phyloP scores from a whole-genome alignment of 2,888 invertebrate species.

The Xestia rhomboidea region DNA sequence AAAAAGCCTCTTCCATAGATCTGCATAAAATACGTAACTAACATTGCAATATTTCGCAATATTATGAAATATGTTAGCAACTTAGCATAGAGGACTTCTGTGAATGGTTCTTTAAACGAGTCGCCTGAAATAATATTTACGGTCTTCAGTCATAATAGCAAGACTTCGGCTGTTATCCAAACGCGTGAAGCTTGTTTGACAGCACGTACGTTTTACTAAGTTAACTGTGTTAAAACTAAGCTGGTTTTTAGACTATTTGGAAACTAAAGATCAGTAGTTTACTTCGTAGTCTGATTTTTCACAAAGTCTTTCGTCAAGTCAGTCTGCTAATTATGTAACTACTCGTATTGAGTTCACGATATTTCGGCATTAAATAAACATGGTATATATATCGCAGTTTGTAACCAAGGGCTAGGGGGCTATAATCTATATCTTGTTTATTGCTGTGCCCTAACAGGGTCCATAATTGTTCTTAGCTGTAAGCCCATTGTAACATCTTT shows the following conservation, averaged over 20 bases:
- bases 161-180: constrained; percentile 1
- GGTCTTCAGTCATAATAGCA: constrained; percentile 2
- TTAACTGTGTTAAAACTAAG: neutral
- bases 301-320: neutral
- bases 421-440: no score
- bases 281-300: neutral
- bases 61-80: neutral
- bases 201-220: constrained; percentile 3
- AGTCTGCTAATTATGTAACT: neutral
- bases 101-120: constrained; percentile 10
- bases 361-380: no score
- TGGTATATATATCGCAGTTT: no score
- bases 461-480: no score
- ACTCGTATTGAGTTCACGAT: no score
- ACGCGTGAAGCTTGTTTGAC: constrained; percentile 20
- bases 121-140: constrained; percentile 26
- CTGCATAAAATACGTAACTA: neutral
- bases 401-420: no score
- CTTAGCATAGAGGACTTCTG: neutral
- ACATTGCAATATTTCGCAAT: neutral
- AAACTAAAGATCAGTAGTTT: no score
- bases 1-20: neutral
- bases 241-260: neutral
- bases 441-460: no score
- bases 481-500: no score